Conservation (phyloP, 2,888 invertebrate species). For the Rhorus exstirpatorius region DNA sequence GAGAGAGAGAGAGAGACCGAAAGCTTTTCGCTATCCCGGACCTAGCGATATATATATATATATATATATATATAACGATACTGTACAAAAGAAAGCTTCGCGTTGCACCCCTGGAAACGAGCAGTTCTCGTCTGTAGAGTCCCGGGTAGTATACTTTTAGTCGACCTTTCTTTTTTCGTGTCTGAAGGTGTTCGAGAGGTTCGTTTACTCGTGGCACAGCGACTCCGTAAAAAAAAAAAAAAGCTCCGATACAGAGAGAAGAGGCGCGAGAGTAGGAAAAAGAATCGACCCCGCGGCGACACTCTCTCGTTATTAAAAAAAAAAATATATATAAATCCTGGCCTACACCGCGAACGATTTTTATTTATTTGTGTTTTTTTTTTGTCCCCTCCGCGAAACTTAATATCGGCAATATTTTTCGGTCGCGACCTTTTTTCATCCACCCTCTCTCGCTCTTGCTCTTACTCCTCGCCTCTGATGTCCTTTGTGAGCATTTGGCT, state of each 20-base stretch:
- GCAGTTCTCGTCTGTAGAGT: slow-evolving; percentile 57
- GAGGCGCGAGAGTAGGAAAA: neutral
- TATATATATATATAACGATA: slow-evolving; percentile 53
- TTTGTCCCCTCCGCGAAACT: slow-evolving; percentile 11
- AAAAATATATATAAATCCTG: slow-evolving; percentile 36
- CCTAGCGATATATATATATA: no score
- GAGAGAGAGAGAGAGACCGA: slow-evolving; percentile 29
- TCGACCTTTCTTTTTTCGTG: slow-evolving; percentile 70
- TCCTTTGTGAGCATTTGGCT: slow-evolving; percentile 55
- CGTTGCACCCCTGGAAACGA: slow-evolving; percentile 59
- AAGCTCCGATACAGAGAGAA: neutral
- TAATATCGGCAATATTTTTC: slow-evolving; percentile 55
- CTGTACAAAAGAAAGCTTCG: slow-evolving; percentile 55
- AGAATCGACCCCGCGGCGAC: slow-evolving; percentile 26
- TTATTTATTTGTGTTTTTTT: neutral
- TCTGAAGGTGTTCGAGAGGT: slow-evolving; percentile 76
- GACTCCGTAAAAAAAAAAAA: slow-evolving; percentile 20
- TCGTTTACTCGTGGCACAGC: slow-evolving; percentile 47
- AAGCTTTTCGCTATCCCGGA: slow-evolving; percentile 66
- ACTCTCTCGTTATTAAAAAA: slow-evolving; percentile 45
- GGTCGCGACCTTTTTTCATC: slow-evolving; percentile 30
- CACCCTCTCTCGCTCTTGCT: slow-evolving; percentile 27
- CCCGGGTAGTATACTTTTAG: slow-evolving; percentile 53
- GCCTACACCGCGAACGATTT: slow-evolving; percentile 28
- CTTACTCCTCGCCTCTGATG: slow-evolving; percentile 48